Base-by-base conservation (phyloP, 1,140 invertebrate genomes). In the Dendrolimus punctatus region DNA sequence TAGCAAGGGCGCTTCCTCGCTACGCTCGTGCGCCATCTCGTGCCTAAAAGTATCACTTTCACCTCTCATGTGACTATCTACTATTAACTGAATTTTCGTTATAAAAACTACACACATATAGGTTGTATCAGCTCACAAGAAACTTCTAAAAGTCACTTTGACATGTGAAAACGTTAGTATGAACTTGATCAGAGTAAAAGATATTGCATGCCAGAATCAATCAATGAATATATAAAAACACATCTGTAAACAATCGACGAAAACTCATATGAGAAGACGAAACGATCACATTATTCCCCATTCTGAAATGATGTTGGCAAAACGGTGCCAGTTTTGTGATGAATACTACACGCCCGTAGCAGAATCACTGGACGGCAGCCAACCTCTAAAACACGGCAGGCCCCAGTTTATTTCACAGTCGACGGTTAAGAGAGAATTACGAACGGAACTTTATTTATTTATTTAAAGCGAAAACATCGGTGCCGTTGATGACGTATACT, bases 311-410 rank as follows among this genome's bases (percentile, higher is more conserved):
- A 37, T 42, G 49, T 42, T 56, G 40, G 37, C 41, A 9, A 10
- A 56, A 9, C 47, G 51, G 44, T 59, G 50, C 55, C 54, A 61
- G 54, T 64, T 68, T 55, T 55, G 59, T 61, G 58, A 68, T 68
- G 68, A 64, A 72, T 64, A 64, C 23, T 23, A 23, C 23, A 23
- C 49, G 49, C 52, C 39, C 51, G 46, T 49, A 59, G 51, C 53
- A 40, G 36, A 46, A 48, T 49, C 45, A 60, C 64, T 80, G 77
- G 77, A 73, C 54, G 42, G 40, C 40, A 62, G 77, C 77, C 77
- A 80, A 68, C 56, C 59, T 66, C 62, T 72, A 66, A 72, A 62
- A 69, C 66, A 65, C 58, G 58, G 47, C 53, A 64, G 64, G 64
- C 61, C 71, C 56, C 50, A 55, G 62, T 69, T 75, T 71, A 73